Conservation (phyloP, 2,113 vertebrate genomes). For the Dipodomys stephensi region DNA sequence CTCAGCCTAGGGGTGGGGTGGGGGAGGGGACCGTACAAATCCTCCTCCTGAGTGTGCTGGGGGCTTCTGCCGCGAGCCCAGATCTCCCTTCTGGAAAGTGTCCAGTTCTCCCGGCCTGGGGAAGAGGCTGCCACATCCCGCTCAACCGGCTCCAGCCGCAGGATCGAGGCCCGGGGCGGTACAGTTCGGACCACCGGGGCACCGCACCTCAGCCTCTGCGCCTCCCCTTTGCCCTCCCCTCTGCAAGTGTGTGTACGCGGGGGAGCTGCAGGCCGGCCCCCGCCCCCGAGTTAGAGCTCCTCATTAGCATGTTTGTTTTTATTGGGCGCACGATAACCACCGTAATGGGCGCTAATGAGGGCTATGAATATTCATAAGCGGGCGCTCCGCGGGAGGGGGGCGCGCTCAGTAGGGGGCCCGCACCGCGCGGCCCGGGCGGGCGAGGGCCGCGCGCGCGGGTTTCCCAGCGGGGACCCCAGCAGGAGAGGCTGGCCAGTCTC, state of each 20-base stretch:
- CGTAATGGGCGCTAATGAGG: conserved; percentile 80
- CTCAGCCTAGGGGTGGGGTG: too few species aligned
- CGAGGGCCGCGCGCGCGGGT: background rate
- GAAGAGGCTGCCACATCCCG: background rate
- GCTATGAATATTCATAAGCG: conserved; percentile 84
- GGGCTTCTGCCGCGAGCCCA: background rate
- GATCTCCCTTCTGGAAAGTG: too few species aligned
- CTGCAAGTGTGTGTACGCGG: too few species aligned
- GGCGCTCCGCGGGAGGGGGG: background rate
- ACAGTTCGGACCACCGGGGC: background rate
- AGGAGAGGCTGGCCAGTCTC: too few species aligned
- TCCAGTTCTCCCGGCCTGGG: background rate
- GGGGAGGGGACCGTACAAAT: too few species aligned
- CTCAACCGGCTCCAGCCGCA: background rate
- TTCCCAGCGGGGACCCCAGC: too few species aligned
- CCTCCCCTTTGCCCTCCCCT: background rate
- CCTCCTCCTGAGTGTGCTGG: background rate
- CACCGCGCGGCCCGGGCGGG: background rate
- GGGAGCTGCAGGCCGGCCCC: background rate
- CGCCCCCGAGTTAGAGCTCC: conserved; percentile 48
- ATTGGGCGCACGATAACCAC: conserved; percentile 76
- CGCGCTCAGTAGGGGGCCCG: background rate
- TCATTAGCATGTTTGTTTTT: conserved; percentile 84
- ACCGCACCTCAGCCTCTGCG: background rate
- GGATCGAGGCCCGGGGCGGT: too few species aligned